Conservation (phyloP, 2,888 invertebrate species). For the Eremobia ochroleuca region DNA sequence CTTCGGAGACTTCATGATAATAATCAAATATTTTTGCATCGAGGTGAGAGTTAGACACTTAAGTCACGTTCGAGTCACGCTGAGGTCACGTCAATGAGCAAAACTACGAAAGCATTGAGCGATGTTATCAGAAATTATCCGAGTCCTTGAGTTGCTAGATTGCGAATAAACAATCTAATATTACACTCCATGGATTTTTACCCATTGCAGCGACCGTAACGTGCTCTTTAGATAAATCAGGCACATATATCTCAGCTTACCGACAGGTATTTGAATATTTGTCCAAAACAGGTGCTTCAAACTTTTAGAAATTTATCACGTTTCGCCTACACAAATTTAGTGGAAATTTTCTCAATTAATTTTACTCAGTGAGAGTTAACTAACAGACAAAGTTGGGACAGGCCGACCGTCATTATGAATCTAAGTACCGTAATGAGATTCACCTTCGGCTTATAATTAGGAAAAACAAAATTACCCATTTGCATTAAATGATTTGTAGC, state of each 20-base stretch:
- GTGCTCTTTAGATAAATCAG: constrained; percentile 39
- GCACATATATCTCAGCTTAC: constrained; percentile 48
- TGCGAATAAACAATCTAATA: constrained; percentile 35
- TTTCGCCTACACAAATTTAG: constrained; percentile 73
- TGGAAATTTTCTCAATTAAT: constrained; percentile 79
- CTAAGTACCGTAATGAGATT: constrained; percentile 70
- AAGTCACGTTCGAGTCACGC: constrained; percentile 8
- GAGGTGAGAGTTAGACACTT: constrained; percentile 24
- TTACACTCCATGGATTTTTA: constrained; percentile 41
- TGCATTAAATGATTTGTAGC: constrained; percentile 57
- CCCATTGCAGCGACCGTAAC: constrained; percentile 12
- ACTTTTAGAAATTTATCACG: constrained; percentile 75
- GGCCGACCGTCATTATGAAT: constrained; percentile 73
- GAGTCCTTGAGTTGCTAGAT: constrained; percentile 10
- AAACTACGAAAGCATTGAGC: constrained; percentile 36
- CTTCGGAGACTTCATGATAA: constrained; percentile 33
- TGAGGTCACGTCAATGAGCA: constrained; percentile 6
- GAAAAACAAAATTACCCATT: constrained; percentile 60
- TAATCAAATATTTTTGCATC: constrained; percentile 28
- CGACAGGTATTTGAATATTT: constrained; percentile 64
- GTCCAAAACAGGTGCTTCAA: constrained; percentile 69
- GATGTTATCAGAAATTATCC: constrained; percentile 39
- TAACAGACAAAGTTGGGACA: constrained; percentile 75
- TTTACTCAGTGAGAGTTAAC: constrained; percentile 75
- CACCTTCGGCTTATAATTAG: constrained; percentile 68